Base-by-base conservation (phyloP, 2,888 invertebrate species). In the Chymomyza caudatula region DNA sequence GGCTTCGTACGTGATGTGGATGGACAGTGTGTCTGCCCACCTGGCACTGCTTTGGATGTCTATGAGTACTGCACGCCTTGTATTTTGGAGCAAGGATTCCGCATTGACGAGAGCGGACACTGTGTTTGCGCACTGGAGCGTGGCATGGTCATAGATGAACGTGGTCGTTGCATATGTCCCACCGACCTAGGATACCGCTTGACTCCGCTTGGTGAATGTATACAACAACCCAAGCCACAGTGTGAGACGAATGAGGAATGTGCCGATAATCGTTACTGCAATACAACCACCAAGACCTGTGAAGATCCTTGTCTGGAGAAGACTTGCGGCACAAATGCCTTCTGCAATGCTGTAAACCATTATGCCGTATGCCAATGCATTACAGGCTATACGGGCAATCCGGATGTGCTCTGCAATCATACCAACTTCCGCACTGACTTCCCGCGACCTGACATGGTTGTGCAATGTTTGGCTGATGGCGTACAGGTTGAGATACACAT, bases 401-500 rank as follows among this genome's bases (percentile, higher is more conserved):
- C 96, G 0, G 93, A 95, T 73, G 91, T 93, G 19, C 92, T 93
- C 76, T 96, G 96, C 91, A 94, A 90, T 71, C 88, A 90, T 67
- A 90, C 89, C 86, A 76, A 91, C 90, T 81, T 93, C 93, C 92
- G 95, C 49, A 96, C 96, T 0, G 96, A 96, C 87, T 96, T 97
- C 92, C 96, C 96, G 15, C 92, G 93, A 77, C 96, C 96, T 4
- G 95, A 96, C 65, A 95, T 97, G 94, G 93, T 93, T 68, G 97
- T 97, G 15, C 95, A 95, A 84, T 98, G 97, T 90, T 91, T 97
- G 73, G 96, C 97, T 13, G 97, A 97, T 88, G 97, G 97, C 43
- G 96, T 98, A 6, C 95, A 96, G 88, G 97, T 97, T 0, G 94
- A 94, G 85, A 94, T 96, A 54, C 93, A 94, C 83, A 94, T 95